Conservation (phyloP, 2,113 vertebrate genomes). For the Myotis davidii region DNA sequence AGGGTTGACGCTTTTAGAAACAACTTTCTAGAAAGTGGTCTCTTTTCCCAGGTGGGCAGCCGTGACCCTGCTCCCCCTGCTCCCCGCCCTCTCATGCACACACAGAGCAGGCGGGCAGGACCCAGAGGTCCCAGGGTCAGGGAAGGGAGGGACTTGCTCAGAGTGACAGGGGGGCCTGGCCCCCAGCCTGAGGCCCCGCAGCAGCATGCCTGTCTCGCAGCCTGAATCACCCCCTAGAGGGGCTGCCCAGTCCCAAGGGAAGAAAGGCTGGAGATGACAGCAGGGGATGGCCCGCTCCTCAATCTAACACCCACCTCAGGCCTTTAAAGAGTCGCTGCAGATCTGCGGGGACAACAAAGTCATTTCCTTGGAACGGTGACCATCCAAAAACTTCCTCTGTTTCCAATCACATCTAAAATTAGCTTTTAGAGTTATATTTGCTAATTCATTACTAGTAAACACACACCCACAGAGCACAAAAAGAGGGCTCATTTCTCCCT, state of each 20-base stretch:
- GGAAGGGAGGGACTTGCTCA: background rate
- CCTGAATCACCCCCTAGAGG: background rate
- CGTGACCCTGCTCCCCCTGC: no score
- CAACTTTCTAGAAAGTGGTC: background rate
- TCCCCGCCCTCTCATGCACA: accelerated
- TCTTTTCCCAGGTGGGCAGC: background rate
- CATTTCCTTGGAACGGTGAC: background rate
- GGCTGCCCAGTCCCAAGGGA: background rate
- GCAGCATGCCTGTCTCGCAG: background rate
- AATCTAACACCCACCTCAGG: background rate
- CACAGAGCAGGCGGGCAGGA: background rate
- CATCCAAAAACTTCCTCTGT: background rate
- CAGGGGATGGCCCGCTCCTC: background rate
- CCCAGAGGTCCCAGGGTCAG: background rate
- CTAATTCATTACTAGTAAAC: background rate
- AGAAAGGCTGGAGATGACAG: background rate
- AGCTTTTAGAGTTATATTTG: background rate
- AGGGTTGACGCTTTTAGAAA: background rate
- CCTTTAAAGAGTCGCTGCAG: background rate
- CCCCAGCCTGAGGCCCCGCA: background rate
- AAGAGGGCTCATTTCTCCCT: background rate
- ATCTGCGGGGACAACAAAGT: background rate
- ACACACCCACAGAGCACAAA: background rate
- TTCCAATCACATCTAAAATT: background rate
- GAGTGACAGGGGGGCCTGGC: background rate